phyloP scores from a whole-genome alignment of 2,888 invertebrate species.

The Sphecodes monilicornis region DNA sequence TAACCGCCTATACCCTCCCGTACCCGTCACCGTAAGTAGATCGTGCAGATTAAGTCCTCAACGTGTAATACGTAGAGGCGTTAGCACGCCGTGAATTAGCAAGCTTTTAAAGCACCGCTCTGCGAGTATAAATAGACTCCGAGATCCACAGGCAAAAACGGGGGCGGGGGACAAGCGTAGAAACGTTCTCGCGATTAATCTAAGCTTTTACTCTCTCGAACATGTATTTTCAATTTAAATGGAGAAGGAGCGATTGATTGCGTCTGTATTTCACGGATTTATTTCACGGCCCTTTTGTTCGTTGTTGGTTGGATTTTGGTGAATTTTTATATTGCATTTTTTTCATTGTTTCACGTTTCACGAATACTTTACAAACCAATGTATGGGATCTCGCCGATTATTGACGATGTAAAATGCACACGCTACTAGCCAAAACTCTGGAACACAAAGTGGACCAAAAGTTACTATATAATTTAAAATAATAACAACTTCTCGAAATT shows the following conservation, averaged over 20 bases:
- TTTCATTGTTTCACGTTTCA: background rate
- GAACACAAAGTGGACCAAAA: too few relatives aligned
- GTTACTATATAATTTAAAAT: too few relatives aligned
- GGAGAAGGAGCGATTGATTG: constrained; percentile 11
- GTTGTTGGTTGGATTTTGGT: background rate
- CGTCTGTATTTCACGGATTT: background rate
- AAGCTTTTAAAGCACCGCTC: constrained; percentile 58
- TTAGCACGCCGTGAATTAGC: constrained; percentile 61
- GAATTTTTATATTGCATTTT: background rate
- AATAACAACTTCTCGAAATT: too few relatives aligned
- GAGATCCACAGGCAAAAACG: constrained; percentile 1
- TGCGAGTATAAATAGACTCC: constrained; percentile 53
- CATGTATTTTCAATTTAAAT: background rate
- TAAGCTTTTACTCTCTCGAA: constrained; percentile 20
- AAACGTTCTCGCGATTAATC: constrained; percentile 35
- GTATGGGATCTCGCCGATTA: background rate
- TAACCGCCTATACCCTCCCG: background rate
- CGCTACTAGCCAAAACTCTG: too few relatives aligned
- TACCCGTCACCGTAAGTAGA: constrained; percentile 56
- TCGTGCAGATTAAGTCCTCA: constrained; percentile 68
- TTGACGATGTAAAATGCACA: too few relatives aligned
- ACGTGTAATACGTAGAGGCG: constrained; percentile 62
- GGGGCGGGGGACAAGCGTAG: background rate
- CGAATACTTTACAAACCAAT: background rate
- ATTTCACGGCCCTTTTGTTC: background rate